Base-by-base conservation (phyloP, 2,113 vertebrate species). In the Tachuris rubrigastra region DNA sequence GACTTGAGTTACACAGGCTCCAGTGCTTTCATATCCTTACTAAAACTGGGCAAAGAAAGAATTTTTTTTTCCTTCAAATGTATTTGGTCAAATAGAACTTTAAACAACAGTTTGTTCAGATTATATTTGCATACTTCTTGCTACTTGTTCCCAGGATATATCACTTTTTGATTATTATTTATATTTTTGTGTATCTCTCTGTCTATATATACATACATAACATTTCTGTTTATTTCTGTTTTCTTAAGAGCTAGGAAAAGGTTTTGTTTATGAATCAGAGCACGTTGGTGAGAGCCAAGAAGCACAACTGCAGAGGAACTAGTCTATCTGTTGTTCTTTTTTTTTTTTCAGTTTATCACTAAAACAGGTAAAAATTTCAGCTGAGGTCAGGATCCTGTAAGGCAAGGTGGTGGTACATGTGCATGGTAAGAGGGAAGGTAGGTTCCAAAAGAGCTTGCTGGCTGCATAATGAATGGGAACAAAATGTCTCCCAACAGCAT, bases 161-260 rank as follows among this genome's bases (percentile, higher is more conserved):
- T 30, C 0, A 0, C 0, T 1, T 58, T 79, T 27, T 6, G 2
- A 3, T 10, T 46, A 7, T 56, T 66, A 41, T 47, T 28, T 17
- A 14, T 33, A 8, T 30, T 50, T 44, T 9, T 55, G 13, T 11
- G 22, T n/a, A 9, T 31, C 50, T 28, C 25, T 52, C 50, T 52
- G 25, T 25, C 2, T 53, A 20, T 30, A 25, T 33, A 9, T 44
- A 12, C 28, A 14, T 47, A 35, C 7, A 15, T 6, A 41, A 23
- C 27, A 72, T 31, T 84, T 42, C 10, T 5, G 3, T 35, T 42
- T 15, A 18, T 41, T 87, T 73, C 6, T 37, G 9, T 24, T 85
- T 83, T n/a, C 9, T 39, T 69, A 37, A 71, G 24, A 75, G 12
- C 8, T 10, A 63, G 33, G 6, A 69, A 24, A 23, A 80, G 3